Percentiles rank a stretch among this genome's conserved stretches.
Conservation (phyloP, 1,140 invertebrate genomes). For the Diorhabda sublineata region DNA sequence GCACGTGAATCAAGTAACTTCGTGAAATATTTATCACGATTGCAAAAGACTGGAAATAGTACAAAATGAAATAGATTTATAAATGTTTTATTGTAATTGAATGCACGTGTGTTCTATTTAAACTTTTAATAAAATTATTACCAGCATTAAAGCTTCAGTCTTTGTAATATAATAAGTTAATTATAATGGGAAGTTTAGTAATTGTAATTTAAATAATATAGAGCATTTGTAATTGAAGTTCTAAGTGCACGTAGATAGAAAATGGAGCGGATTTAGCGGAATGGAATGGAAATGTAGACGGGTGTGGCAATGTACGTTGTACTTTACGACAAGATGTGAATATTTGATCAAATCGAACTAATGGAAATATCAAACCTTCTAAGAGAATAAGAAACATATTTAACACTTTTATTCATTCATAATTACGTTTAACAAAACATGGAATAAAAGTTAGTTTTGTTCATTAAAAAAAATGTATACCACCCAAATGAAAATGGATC, state of each 20-base stretch:
- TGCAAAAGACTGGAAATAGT: slow-evolving; percentile 31
- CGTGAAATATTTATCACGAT: slow-evolving; percentile 33
- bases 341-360: slow-evolving; percentile 4
- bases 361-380: neutral
- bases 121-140: slow-evolving; percentile 45
- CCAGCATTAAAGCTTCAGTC: slow-evolving; percentile 39
- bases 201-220: slow-evolving; percentile 46
- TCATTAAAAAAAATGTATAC: too few species aligned
- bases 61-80: slow-evolving; percentile 39
- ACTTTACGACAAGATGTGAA: slow-evolving; percentile 8
- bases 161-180: slow-evolving; percentile 43
- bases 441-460: too few species aligned
- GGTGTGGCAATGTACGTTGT: neutral
- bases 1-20: slow-evolving; percentile 22
- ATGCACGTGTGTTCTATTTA: slow-evolving; percentile 42
- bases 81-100: slow-evolving; percentile 44
- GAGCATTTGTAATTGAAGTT: slow-evolving; percentile 41
- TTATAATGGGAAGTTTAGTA: slow-evolving; percentile 41
- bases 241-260: slow-evolving; percentile 20
- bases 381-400: too few species aligned
- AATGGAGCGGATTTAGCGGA: slow-evolving; percentile 8
- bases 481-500: too few species aligned
- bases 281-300: neutral
- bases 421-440: too few species aligned
- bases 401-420: too few species aligned